Evolutionary conservation across 2,113 vertebrate genomes (phyloP).

Genomic region (Atlantisia rogersi): DNA sequence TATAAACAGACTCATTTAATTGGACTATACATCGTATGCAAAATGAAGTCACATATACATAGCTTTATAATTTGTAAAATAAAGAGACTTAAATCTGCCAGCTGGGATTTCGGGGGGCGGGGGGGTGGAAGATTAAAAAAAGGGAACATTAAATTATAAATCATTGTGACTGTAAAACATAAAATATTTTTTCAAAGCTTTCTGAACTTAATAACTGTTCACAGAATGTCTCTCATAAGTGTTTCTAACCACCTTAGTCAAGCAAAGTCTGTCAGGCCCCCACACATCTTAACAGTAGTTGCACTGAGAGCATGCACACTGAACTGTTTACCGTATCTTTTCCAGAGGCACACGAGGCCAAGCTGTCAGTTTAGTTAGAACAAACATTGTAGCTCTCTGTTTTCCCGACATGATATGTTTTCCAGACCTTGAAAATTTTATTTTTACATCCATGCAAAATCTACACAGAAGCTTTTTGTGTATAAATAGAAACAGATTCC

Average conservation of each 20-base stretch:
- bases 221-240: not conserved
- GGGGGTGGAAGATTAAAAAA: not conserved
- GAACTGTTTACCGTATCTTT: not conserved
- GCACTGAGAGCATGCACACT: not conserved
- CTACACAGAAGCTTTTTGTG: not conserved
- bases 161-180: not conserved
- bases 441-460: not conserved
- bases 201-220: not conserved
- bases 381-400: not conserved
- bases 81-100: not conserved
- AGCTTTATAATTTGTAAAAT: not conserved
- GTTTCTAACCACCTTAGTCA: conserved; percentile 16
- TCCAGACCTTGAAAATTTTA: not conserved
- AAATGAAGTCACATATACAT: not conserved
- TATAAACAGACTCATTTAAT: not conserved
- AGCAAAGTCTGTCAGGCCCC: not conserved
- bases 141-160: not conserved
- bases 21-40: not conserved
- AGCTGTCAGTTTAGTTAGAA: conserved; percentile 28
- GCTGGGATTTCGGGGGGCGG: not conserved
- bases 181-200: not conserved
- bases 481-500: not conserved
- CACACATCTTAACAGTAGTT: not conserved
- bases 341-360: conserved; percentile 11
- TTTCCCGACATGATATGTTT: not conserved